Conservation (phyloP, 2,113 vertebrate genomes). For the Globicephala melas region DNA sequence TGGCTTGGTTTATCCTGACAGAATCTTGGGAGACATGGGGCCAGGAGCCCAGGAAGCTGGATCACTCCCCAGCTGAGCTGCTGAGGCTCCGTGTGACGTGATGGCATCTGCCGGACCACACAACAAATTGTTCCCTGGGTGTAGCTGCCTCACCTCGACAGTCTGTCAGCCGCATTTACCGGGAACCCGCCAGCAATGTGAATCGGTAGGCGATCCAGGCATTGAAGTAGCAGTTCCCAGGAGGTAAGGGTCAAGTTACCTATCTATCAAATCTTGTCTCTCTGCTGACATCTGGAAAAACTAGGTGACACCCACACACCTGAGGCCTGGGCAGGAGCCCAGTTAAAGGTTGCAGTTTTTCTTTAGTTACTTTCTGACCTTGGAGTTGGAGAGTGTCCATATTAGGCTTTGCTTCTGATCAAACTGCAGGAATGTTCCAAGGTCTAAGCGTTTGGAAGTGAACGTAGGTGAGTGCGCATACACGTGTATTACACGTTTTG, state of each 20-base stretch:
- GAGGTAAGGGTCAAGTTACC: conserved; percentile 58
- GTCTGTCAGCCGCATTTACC: conserved; percentile 38
- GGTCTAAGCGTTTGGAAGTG: conserved; percentile 26
- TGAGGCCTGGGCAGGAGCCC: conserved; percentile 47
- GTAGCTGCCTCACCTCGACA: conserved; percentile 12
- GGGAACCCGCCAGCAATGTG: conserved; percentile 38
- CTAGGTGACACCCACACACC: conserved; percentile 55
- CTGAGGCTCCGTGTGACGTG: conserved; percentile 34
- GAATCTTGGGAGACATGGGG: background rate
- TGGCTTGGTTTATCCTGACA: background rate
- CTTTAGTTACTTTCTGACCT: conserved; percentile 67
- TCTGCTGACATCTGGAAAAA: conserved; percentile 59
- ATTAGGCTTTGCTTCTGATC: conserved; percentile 25
- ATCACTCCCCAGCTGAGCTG: background rate
- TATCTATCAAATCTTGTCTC: conserved; percentile 66
- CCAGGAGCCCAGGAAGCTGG: background rate
- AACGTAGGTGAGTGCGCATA: background rate
- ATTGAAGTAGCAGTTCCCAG: conserved; percentile 40
- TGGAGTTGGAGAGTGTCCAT: background rate
- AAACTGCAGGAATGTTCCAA: background rate
- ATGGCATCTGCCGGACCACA: background rate
- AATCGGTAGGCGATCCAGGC: conserved; percentile 35
- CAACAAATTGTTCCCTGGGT: background rate
- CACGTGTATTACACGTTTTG: background rate
- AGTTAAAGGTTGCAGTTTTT: conserved; percentile 60